Evolutionary conservation across 1,140 invertebrate genomes (phyloP).

Genomic region (Armadillidium nasatum): DNA sequence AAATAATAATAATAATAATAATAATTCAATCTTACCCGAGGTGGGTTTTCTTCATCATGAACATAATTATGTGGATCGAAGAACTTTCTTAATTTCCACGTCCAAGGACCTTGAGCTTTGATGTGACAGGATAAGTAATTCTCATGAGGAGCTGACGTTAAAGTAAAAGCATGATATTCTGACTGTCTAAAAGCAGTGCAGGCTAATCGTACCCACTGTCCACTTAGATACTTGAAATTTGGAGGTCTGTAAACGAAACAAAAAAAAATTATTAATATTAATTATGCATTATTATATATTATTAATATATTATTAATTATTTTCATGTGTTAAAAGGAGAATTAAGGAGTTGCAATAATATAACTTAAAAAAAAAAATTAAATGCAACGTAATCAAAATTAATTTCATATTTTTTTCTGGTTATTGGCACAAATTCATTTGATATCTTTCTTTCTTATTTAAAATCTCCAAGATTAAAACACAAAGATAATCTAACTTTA

Average conservation of each 20-base stretch:
- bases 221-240: constrained; percentile 92
- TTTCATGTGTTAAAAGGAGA: no score
- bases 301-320: no score
- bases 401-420: no score
- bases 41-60: constrained; percentile 72
- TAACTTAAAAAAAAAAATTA: constrained; percentile 50
- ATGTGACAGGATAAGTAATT: constrained; percentile 96
- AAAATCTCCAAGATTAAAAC: no score
- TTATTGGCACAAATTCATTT: no score
- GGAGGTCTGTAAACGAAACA: constrained; percentile 65
- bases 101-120: constrained; percentile 98
- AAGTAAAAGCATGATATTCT: constrained; percentile 96
- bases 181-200: constrained; percentile 86
- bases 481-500: no score
- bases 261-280: no score
- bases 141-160: constrained; percentile 97
- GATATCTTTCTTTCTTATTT: no score
- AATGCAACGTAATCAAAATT: not conserved
- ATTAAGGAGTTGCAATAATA: no score
- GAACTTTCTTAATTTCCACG: constrained; percentile 94
- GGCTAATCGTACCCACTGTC: constrained; percentile 79
- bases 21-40: constrained; percentile 30
- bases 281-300: no score
- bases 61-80: constrained; percentile 93
- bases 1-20: constrained; percentile 20